Conservation (phyloP, 1,140 invertebrate species). For the Eueides isabella region DNA sequence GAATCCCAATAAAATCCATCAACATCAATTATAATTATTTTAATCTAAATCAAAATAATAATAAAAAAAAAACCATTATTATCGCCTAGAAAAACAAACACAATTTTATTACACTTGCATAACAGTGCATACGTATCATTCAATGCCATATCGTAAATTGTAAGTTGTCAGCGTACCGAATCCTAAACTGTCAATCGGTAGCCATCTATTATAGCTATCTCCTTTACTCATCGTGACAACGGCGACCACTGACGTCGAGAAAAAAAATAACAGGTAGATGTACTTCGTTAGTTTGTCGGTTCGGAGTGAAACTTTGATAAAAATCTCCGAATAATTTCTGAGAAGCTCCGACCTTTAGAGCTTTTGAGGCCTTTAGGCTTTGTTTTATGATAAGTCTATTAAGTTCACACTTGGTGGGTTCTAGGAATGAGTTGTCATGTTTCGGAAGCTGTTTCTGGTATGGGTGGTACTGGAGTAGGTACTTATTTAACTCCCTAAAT, state of each 20-base stretch:
- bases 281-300: conserved; percentile 71
- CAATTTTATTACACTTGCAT: conserved; percentile 1
- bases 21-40: too few relatives aligned
- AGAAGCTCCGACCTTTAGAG: conserved; percentile 58
- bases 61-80: too few relatives aligned
- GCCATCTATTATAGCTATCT: conserved; percentile 72
- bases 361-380: conserved; percentile 54
- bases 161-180: conserved; percentile 43
- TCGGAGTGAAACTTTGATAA: conserved; percentile 69
- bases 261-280: conserved; percentile 61
- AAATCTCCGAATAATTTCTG: conserved; percentile 67
- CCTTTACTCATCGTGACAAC: conserved; percentile 59
- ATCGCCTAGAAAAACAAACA: neutral
- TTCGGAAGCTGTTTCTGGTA: conserved; percentile 23
- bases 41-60: too few relatives aligned
- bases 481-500: neutral
- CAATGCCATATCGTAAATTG: conserved; percentile 47
- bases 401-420: conserved; percentile 70
- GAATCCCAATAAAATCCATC: too few relatives aligned
- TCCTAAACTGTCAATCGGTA: conserved; percentile 60
- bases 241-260: conserved; percentile 54
- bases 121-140: neutral
- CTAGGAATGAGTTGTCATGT: conserved; percentile 67
- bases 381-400: conserved; percentile 64
- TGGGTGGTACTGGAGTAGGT: neutral